phyloP scores from a whole-genome alignment of 2,113 vertebrate genomes.

The Apodemus sylvaticus region DNA sequence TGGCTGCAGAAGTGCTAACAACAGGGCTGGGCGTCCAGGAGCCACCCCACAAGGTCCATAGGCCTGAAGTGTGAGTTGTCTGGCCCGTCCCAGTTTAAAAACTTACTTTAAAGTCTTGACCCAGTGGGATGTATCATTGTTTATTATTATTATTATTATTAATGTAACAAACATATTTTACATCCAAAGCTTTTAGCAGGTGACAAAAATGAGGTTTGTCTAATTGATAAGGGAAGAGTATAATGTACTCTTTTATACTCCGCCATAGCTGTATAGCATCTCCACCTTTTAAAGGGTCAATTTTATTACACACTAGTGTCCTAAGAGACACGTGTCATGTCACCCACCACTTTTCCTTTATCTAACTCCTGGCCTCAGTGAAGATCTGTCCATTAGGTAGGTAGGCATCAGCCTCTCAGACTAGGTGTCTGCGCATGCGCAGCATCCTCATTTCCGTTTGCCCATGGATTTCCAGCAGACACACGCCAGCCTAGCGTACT shows the following conservation, averaged over 20 bases:
- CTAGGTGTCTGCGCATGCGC: neutral
- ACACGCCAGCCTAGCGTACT: neutral
- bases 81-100: neutral
- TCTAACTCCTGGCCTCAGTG: neutral
- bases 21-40: neutral
- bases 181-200: neutral
- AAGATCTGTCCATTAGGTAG: neutral
- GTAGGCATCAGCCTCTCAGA: neutral
- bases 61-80: neutral
- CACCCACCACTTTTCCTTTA: neutral
- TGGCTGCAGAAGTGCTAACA: neutral
- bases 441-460: neutral
- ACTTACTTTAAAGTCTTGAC: neutral
- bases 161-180: neutral
- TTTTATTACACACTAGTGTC: neutral
- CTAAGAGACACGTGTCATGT: neutral
- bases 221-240: neutral
- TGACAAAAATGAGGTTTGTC: neutral
- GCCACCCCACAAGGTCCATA: fast-evolving
- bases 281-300: neutral
- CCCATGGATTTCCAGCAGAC: neutral
- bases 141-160: too few species aligned
- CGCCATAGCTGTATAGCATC: neutral
- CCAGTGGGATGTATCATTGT: neutral
- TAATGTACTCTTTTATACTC: neutral